Percentiles rank a stretch among this genome's conserved stretches.
phyloP scores from a whole-genome alignment of 2,888 invertebrate genomes.

The Nycteola revayana region DNA sequence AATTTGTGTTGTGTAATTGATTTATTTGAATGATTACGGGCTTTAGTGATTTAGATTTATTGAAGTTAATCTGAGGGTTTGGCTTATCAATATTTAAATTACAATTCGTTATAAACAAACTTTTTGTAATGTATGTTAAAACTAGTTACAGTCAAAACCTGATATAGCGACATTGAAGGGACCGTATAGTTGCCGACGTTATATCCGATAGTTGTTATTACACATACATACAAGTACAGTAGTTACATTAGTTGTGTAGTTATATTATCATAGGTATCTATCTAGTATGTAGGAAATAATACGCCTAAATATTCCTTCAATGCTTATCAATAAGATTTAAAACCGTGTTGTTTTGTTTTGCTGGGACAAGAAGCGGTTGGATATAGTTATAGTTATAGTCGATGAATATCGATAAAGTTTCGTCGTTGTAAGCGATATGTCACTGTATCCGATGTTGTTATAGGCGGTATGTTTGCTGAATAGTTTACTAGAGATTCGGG shows the following conservation, averaged over 20 bases:
- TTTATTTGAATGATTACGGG: not conserved
- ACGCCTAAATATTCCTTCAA: slow-evolving; percentile 17
- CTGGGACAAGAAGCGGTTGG: slow-evolving; percentile 17
- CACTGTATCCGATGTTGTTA: slow-evolving; percentile 24
- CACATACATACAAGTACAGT: slow-evolving; percentile 1
- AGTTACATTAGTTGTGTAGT: not conserved
- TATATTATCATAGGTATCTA: too few species aligned
- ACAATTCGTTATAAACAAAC: too few species aligned
- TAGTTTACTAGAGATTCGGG: slow-evolving; percentile 1
- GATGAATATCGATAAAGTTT: slow-evolving; percentile 16
- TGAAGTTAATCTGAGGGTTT: too few species aligned
- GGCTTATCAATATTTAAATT: too few species aligned
- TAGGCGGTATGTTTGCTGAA: slow-evolving; percentile 1
- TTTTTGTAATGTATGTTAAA: too few species aligned
- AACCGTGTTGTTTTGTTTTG: slow-evolving; percentile 26
- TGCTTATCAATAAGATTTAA: slow-evolving; percentile 23
- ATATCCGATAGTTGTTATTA: slow-evolving; percentile 5
- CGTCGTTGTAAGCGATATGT: slow-evolving; percentile 27
- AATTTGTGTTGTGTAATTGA: not conserved
- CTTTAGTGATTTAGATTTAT: too few species aligned
- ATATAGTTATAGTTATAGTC: slow-evolving; percentile 24
- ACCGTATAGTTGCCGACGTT: slow-evolving; percentile 5
- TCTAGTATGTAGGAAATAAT: slow-evolving; percentile 5
- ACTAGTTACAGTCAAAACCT: slow-evolving; percentile 4
- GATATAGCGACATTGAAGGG: slow-evolving; percentile 8